Conservation (phyloP, 2,888 invertebrate genomes). For the Agrenia bidenticulata region DNA sequence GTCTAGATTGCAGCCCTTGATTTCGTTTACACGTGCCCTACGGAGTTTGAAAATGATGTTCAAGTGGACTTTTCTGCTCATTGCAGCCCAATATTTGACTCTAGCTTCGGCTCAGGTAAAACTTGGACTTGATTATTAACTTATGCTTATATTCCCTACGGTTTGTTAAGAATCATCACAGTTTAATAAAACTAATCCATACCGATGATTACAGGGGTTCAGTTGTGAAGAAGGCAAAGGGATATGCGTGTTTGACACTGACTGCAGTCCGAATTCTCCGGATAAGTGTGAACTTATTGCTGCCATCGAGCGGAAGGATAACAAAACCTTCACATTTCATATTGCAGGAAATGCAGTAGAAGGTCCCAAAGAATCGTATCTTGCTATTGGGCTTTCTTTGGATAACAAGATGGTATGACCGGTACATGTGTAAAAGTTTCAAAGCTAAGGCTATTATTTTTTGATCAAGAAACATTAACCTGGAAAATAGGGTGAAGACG, state of each 20-base stretch:
- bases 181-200: no score
- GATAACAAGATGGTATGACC: slow-evolving; percentile 7
- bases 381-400: slow-evolving; percentile 11
- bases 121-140: no score
- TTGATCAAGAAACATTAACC: no score
- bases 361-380: not conserved
- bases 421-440: not conserved
- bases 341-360: not conserved
- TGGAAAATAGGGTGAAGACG: slow-evolving; percentile 13
- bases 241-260: not conserved
- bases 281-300: not conserved
- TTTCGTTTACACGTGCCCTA: no score
- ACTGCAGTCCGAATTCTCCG: not conserved
- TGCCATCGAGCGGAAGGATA: not conserved
- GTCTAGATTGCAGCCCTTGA: no score
- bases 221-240: not conserved
- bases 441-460: not conserved
- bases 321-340: not conserved
- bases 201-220: no score
- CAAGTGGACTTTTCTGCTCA: no score
- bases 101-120: no score
- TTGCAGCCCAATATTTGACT: no score
- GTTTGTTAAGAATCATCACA: no score
- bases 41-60: no score
- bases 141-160: no score